These are phyloP conservation scores for Plebejus argus DNA, from an alignment of 2,888 invertebrate species.

Conservation along the genomic window DNA sequence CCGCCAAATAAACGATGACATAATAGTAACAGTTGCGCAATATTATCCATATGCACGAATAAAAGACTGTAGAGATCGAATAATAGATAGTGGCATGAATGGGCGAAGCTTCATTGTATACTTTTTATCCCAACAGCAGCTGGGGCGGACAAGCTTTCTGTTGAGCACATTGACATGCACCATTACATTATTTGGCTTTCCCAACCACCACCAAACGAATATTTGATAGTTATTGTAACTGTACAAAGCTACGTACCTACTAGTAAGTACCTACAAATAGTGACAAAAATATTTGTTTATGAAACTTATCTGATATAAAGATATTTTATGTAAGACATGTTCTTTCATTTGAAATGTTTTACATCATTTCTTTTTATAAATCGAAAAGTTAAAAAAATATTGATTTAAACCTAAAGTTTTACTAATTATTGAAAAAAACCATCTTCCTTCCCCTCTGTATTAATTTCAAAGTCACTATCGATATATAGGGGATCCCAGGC, in stretches of 20 bases:
- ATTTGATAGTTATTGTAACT: not conserved
- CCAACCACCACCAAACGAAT: not conserved
- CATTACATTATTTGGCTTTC: conserved; percentile 1
- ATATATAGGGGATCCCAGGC: conserved; percentile 2
- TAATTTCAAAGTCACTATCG: not conserved
- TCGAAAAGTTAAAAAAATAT: not conserved
- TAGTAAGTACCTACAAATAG: too few relatives aligned
- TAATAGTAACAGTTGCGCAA: conserved; percentile 38
- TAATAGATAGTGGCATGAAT: conserved; percentile 57
- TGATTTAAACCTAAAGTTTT: not conserved
- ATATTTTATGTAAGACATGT: too few relatives aligned
- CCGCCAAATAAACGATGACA: not conserved
- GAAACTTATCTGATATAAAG: too few relatives aligned
- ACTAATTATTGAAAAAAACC: not conserved
- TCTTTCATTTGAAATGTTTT: not conserved
- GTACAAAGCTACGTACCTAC: too few relatives aligned
- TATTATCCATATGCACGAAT: conserved; percentile 32
- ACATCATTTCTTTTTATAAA: not conserved
- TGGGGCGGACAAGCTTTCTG: conserved; percentile 48
- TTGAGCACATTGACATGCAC: conserved; percentile 7
- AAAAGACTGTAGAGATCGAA: conserved; percentile 52
- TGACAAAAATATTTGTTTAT: too few relatives aligned
- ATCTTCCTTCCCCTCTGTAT: not conserved
- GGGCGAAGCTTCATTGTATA: conserved; percentile 49
- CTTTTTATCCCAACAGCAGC: conserved; percentile 67